phyloP scores from a whole-genome alignment of 2,797 vertebrate genomes.

The Ptychadena robeensis region DNA sequence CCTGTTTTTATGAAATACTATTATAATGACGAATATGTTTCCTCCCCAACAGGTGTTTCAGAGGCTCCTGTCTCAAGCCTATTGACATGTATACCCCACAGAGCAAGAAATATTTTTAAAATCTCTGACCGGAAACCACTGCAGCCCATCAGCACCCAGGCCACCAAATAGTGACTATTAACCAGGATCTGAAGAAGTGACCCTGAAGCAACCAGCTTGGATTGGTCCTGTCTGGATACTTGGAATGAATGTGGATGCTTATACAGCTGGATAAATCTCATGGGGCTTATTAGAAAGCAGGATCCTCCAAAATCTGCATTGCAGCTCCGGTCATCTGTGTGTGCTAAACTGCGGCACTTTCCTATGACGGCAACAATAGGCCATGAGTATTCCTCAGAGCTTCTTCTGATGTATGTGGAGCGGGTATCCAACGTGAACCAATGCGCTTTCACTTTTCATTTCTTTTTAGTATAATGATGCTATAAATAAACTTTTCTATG shows the following conservation, averaged over 20 bases:
- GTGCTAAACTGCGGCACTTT: neutral
- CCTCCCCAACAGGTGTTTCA: constrained; percentile 80
- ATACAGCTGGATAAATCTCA: neutral
- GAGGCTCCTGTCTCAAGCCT: constrained; percentile 88
- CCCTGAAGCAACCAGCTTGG: neutral
- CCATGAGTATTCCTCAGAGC: too few relatives aligned
- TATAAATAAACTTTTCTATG: neutral
- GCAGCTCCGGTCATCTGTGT: too few relatives aligned
- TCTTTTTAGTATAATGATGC: neutral
- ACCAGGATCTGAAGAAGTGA: neutral
- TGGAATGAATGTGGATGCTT: neutral
- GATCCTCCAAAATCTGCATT: neutral
- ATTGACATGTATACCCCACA: constrained; percentile 88
- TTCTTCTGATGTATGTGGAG: neutral
- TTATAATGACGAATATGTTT: neutral
- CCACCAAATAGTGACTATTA: constrained; percentile 40
- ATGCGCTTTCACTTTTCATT: neutral
- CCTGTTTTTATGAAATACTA: neutral
- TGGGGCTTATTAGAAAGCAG: neutral
- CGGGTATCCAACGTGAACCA: neutral
- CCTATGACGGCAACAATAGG: neutral
- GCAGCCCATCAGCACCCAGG: constrained; percentile 61
- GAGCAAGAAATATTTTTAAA: constrained; percentile 90
- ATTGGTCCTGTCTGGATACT: neutral
- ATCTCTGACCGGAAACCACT: constrained; percentile 82